These are phyloP conservation scores for Phaethornis superciliosus DNA, from an alignment of 2,113 vertebrate species.

Conservation along the genomic window DNA sequence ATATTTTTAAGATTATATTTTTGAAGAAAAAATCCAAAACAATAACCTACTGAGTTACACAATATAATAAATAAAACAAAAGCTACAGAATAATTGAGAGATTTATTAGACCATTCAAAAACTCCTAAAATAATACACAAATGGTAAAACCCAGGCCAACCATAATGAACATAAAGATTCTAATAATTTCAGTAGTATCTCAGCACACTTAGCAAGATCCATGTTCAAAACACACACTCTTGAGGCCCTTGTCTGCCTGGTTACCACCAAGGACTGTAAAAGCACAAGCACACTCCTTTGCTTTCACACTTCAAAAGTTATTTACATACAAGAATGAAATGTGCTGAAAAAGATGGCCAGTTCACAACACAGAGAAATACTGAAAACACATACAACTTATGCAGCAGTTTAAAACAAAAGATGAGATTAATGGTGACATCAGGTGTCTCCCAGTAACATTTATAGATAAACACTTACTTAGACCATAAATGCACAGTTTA, in stretches of 20 bases:
- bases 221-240: neutral
- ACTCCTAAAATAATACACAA: neutral
- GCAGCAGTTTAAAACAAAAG: neutral
- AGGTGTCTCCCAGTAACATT: neutral
- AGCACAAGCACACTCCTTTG: neutral
- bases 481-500: neutral
- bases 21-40: neutral
- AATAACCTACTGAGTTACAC: neutral
- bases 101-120: neutral
- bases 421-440: accelerated
- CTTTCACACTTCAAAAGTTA: neutral
- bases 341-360: neutral
- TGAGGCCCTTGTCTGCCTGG: neutral
- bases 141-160: neutral
- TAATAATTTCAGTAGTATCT: neutral
- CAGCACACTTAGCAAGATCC: neutral
- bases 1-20: neutral
- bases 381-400: accelerated
- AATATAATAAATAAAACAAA: neutral
- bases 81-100: neutral
- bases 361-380: neutral
- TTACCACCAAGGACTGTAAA: neutral
- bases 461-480: neutral
- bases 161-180: neutral
- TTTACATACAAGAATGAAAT: neutral